Evolutionary conservation across 1,140 invertebrate genomes (phyloP), one percentile per base, ranked within the genome.

Genomic region (Nymphalis io): DNA sequence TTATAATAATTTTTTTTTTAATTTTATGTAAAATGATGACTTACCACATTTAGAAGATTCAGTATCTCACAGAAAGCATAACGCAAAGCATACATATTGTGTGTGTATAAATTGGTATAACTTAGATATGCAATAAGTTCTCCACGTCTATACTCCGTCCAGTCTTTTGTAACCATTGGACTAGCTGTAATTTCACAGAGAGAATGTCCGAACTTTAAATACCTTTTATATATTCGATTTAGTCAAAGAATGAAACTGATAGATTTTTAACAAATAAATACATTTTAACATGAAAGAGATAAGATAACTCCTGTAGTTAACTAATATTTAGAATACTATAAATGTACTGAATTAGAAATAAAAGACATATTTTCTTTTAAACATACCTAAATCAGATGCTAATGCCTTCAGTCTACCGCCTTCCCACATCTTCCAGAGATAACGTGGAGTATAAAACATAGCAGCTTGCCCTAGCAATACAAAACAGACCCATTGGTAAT

Each of bases 401-500:
- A 90, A 74, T 58, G 81, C 85, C 64, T 88, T 89, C 68, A 90
- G 62, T 18, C 87, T 55, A 12, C 95, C 94, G 38, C 94, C 95
- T 91, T 97, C 96, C 93, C 94, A 95, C 4, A 93, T 92, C 78
- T 96, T 96, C 96, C 96, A 97, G 1, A 97, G 75, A 81, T 95
- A 96, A 1, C 94, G 92, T 0, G 96, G 96, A 38, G 95, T 84
- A 79, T 96, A 96, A 81, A 96, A 96, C 16, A 96, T 80, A 16
- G 95, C 90, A 15, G 96, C 94, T 91, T 98, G 96, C 23, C 98
- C 93, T 18, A 97, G 93, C 21, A 98, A 92, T 3, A 97, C 93
- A 75, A 98, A 94, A 48, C 96, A 96, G 1, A 97, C 95, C 96
- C 96, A 98, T 88, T 98, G 97, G 86, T 98, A 98, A 88, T 98